A percentile compares a stretch with the other conserved stretches of the same genome.
Conservation (phyloP, 2,797 vertebrate genomes). For the Brachymystax lenok region DNA sequence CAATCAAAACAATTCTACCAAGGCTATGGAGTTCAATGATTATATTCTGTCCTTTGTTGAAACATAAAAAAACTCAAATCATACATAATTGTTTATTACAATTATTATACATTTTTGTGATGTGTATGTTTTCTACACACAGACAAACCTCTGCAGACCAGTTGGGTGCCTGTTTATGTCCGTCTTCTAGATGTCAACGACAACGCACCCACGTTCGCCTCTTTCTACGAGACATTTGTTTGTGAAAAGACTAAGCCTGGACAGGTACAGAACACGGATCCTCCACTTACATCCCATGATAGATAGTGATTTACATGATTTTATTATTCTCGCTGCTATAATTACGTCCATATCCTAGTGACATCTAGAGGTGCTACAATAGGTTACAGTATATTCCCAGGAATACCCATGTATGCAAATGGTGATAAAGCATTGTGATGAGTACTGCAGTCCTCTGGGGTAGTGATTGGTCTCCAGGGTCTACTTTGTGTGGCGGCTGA, state of each 20-base stretch:
- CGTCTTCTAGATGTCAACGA: conserved; percentile 92
- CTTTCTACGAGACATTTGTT: conserved; percentile 89
- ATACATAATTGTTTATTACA: not conserved
- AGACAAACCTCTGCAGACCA: conserved; percentile 91
- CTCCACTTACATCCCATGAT: not conserved
- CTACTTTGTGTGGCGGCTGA: conserved; percentile 55
- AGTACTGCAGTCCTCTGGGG: not conserved
- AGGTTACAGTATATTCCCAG: not conserved
- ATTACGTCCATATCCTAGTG: not conserved
- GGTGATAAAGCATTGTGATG: conserved; percentile 2
- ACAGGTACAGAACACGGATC: conserved; percentile 77
- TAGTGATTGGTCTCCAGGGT: conserved; percentile 46
- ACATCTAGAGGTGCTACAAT: not conserved
- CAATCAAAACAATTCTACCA: not conserved
- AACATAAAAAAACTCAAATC: too few species aligned
- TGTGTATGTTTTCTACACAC: conserved; percentile 25
- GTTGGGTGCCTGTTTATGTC: conserved; percentile 85
- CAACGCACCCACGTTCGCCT: conserved; percentile 89
- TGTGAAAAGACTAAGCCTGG: conserved; percentile 91
- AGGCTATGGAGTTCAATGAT: not conserved
- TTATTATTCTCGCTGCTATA: not conserved
- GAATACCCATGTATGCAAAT: not conserved
- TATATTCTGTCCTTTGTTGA: too few species aligned
- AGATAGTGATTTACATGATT: not conserved
- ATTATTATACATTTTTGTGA: not conserved